Evolutionary conservation across 1,140 invertebrate species (phyloP), one percentile per base, ranked within the genome.

Genomic region (Drosophila yakuba): DNA sequence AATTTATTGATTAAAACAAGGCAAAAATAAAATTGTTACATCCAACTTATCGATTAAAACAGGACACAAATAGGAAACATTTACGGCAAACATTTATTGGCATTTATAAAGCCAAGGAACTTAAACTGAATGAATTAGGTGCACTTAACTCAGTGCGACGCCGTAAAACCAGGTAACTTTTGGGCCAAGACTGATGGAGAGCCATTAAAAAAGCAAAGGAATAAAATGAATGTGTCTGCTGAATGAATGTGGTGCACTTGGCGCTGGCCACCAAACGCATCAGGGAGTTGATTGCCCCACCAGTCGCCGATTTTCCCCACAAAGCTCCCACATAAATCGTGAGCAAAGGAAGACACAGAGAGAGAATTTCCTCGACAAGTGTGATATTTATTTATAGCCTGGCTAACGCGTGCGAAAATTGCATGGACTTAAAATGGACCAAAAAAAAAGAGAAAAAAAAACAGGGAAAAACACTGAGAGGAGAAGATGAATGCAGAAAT

Each of bases 361-460:
- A 66, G 50, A 71, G 82, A 67, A 85, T 78, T 85, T 80, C 28
- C 76, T 60, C 72, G 69, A 85, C 74, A 82, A 82, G 82, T 85
- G 82, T 82, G 76, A 71, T 78, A 75, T 86, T 86, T 86, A 86
- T 86, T 86, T 86, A 82, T 86, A 86, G 82, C 69, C 55, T 43
- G 78, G 47, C 64, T 51, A 71, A 57, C 25, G 72, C 57, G 79
- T 71, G 78, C 66, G 51, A 74, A 73, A 58, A 45, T 36, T 60
- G 57, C 54, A 75, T 59, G 47, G 47, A 47, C n/a, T 10, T 12
- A 14, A 39, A 64, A 47, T 0, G 4, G 25, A 25, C 25, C 28
- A 45, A 57, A n/a, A 63, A 36, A 52, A 2, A 36, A 3, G 10
- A 8, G 12, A 14, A 32, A 32, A 8, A 38, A 5, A 32, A 32